These are phyloP conservation scores for Octodonta nipae DNA, from an alignment of 2,888 invertebrate species.

Conservation along the genomic window DNA sequence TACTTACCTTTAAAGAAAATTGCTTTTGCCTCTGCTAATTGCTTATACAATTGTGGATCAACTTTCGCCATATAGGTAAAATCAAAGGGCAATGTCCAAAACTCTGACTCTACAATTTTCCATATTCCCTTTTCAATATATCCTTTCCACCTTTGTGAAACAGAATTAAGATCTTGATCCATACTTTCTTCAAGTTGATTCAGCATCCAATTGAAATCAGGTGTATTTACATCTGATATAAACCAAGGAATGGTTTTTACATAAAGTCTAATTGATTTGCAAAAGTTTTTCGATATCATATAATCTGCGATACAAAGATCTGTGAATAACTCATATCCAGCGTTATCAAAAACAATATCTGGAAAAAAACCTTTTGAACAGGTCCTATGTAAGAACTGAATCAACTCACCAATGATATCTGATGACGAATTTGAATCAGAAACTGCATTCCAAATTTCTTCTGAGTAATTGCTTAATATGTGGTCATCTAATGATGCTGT, in stretches of 20 bases:
- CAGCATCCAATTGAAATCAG: conserved; percentile 64
- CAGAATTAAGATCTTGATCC: conserved; percentile 23
- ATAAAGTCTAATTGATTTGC: conserved; percentile 64
- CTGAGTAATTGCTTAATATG: conserved; percentile 50
- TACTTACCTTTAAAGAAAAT: conserved; percentile 59
- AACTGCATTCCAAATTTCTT: conserved; percentile 42
- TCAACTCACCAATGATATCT: conserved; percentile 17
- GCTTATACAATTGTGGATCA: conserved; percentile 54
- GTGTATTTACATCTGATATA: conserved; percentile 71
- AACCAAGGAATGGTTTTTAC: conserved; percentile 90
- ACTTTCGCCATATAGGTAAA: conserved; percentile 62
- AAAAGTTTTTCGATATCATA: conserved; percentile 46
- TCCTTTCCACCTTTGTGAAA: conserved; percentile 47
- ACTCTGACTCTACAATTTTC: conserved; percentile 47
- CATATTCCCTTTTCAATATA: conserved; percentile 40
- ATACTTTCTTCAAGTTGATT: conserved; percentile 32
- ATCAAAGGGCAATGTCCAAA: conserved; percentile 78
- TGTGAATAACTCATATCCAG: conserved; percentile 82
- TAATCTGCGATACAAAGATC: conserved; percentile 81
- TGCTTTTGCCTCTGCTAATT: conserved; percentile 52
- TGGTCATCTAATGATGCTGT: conserved; percentile 42
- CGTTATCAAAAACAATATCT: conserved; percentile 81
- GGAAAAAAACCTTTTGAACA: conserved; percentile 16
- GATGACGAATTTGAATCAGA: conserved; percentile 11
- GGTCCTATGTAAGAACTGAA: too few species aligned